Percentiles rank a stretch among this genome's conserved stretches.
Evolutionary conservation across 2,113 vertebrate species (phyloP).

Genomic region (Oreocharis arfaki): DNA sequence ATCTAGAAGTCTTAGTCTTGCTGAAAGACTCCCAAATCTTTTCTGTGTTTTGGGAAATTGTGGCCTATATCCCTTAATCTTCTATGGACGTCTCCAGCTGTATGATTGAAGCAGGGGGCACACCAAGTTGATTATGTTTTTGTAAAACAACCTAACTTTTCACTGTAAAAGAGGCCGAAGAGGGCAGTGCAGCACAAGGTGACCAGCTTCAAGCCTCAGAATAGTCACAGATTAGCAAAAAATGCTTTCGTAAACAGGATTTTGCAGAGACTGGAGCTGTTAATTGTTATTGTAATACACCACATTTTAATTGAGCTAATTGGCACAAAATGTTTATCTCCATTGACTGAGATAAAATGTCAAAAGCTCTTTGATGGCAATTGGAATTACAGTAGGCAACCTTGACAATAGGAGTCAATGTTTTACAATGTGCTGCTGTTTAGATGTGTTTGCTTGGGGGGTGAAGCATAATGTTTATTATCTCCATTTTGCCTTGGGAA

Average conservation of each 20-base stretch:
- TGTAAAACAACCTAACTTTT: background rate
- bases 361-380: constrained; percentile 37
- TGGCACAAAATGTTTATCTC: constrained; percentile 1
- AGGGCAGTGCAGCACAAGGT: constrained; percentile 51
- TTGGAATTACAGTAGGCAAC: constrained; percentile 12
- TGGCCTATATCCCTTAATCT: background rate
- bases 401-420: constrained; percentile 5
- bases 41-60: background rate
- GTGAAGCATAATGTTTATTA: background rate
- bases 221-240: background rate
- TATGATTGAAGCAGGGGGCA: background rate
- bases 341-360: constrained; percentile 21
- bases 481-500: constrained; percentile 10
- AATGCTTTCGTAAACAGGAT: constrained; percentile 25
- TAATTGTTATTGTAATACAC: background rate
- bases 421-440: background rate
- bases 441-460: background rate
- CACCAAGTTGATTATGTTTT: background rate
- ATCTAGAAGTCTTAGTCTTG: background rate
- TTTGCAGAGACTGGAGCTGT: background rate
- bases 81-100: background rate
- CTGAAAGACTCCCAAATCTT: background rate
- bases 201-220: background rate
- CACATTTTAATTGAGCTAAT: constrained; percentile 41
- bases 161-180: constrained; percentile 31